phyloP scores from a whole-genome alignment of 2,113 vertebrate genomes.

The Anseranas semipalmata region DNA sequence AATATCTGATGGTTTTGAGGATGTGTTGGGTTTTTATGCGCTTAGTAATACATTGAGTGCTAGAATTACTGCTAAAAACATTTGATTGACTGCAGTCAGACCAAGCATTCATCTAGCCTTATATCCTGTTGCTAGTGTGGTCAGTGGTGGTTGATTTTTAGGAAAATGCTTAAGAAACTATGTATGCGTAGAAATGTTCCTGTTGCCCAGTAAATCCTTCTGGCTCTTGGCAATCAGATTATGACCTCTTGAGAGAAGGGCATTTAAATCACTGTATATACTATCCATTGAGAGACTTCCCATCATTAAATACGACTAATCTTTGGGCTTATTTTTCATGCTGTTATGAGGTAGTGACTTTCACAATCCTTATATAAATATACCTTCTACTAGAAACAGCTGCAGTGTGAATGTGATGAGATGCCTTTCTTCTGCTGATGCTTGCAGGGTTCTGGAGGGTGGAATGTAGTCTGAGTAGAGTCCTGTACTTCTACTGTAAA shows the following conservation, averaged over 20 bases:
- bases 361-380: neutral
- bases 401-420: neutral
- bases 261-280: neutral
- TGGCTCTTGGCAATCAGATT: neutral
- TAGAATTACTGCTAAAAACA: neutral
- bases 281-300: neutral
- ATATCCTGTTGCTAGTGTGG: fast-evolving
- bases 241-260: neutral
- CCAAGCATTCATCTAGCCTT: too few relatives aligned
- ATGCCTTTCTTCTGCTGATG: neutral
- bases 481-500: neutral
- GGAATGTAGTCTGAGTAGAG: neutral
- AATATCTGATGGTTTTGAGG: neutral
- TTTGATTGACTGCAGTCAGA: neutral
- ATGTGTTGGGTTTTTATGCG: neutral
- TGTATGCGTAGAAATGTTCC: neutral
- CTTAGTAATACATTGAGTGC: fast-evolving
- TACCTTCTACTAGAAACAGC: neutral
- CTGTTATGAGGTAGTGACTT: fast-evolving
- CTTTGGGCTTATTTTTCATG: neutral
- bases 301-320: neutral
- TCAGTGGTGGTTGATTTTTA: neutral
- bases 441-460: neutral
- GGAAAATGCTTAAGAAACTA: fast-evolving
- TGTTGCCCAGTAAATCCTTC: neutral